These are phyloP conservation scores for Chymomyza amoena DNA, from an alignment of 2,888 invertebrate genomes.

Conservation along the genomic window DNA sequence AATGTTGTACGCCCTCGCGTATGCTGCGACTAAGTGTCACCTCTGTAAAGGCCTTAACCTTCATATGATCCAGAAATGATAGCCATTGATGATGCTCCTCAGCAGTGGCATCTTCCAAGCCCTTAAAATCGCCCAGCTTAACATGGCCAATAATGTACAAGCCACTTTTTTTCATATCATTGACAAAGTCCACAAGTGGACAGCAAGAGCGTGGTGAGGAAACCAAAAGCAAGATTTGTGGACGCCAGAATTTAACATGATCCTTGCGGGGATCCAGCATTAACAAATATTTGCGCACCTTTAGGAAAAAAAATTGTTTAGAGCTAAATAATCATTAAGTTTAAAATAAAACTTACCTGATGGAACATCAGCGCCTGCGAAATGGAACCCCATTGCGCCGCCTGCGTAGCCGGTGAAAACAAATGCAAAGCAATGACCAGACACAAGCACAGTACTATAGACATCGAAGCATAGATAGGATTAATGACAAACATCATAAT, in stretches of 20 bases:
- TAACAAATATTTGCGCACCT: slow-evolving; percentile 95
- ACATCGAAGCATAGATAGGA: slow-evolving; percentile 92
- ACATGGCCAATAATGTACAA: slow-evolving; percentile 94
- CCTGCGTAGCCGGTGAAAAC: slow-evolving; percentile 89
- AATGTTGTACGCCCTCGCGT: slow-evolving; percentile 93
- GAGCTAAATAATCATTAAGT: neutral
- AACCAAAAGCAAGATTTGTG: slow-evolving; percentile 95
- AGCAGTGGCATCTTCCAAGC: slow-evolving; percentile 84
- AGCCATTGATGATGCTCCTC: slow-evolving; percentile 94
- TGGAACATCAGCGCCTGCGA: slow-evolving; percentile 99
- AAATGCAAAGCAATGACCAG: slow-evolving; percentile 93
- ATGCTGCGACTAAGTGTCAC: slow-evolving; percentile 91
- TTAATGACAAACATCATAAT: slow-evolving; percentile 97
- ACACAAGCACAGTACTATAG: slow-evolving; percentile 90
- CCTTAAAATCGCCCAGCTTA: slow-evolving; percentile 81
- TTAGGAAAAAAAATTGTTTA: neutral
- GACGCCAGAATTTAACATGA: slow-evolving; percentile 99
- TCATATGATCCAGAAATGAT: slow-evolving; percentile 95
- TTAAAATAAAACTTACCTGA: slow-evolving; percentile 80
- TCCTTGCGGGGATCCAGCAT: slow-evolving; percentile 97
- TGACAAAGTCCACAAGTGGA: slow-evolving; percentile 97
- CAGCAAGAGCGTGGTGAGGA: slow-evolving; percentile 93
- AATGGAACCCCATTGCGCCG: slow-evolving; percentile 95
- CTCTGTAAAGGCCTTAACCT: slow-evolving; percentile 98
- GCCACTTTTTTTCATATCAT: slow-evolving; percentile 97